Conservation (phyloP, 2,888 invertebrate species). For the Abscondita cerata region DNA sequence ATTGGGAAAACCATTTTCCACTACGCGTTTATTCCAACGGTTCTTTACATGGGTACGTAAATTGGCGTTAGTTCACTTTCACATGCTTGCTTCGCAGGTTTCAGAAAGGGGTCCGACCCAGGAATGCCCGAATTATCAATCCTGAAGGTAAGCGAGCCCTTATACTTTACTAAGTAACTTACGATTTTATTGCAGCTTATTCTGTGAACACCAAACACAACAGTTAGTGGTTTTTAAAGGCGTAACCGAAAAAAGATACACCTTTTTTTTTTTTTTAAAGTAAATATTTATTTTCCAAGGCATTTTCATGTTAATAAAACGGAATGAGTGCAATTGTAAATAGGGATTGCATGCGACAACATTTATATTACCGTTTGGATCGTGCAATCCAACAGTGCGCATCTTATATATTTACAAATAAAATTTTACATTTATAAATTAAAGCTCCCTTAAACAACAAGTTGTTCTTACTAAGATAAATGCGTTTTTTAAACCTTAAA, state of each 20-base stretch:
- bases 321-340: constrained; percentile 5
- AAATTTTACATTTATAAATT: constrained; percentile 6
- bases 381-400: constrained; percentile 1
- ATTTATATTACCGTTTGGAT: constrained; percentile 2
- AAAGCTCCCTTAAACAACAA: background rate
- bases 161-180: too few relatives aligned
- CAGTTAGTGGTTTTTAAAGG: too few relatives aligned
- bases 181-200: background rate
- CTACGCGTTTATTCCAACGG: constrained; percentile 74
- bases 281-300: constrained; percentile 6
- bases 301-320: background rate
- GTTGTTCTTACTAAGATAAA: constrained; percentile 6
- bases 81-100: constrained; percentile 61
- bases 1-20: constrained; percentile 69
- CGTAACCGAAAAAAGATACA: too few relatives aligned
- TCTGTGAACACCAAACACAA: too few relatives aligned
- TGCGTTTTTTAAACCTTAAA: background rate
- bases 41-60: constrained; percentile 70
- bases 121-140: constrained; percentile 70
- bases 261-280: too few relatives aligned
- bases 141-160: constrained; percentile 62
- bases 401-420: constrained; percentile 1
- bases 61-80: too few relatives aligned
- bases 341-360: constrained; percentile 3
- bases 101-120: constrained; percentile 70